Conservation (phyloP, 2,797 vertebrate species). For the Phataginus tetradactyla region DNA sequence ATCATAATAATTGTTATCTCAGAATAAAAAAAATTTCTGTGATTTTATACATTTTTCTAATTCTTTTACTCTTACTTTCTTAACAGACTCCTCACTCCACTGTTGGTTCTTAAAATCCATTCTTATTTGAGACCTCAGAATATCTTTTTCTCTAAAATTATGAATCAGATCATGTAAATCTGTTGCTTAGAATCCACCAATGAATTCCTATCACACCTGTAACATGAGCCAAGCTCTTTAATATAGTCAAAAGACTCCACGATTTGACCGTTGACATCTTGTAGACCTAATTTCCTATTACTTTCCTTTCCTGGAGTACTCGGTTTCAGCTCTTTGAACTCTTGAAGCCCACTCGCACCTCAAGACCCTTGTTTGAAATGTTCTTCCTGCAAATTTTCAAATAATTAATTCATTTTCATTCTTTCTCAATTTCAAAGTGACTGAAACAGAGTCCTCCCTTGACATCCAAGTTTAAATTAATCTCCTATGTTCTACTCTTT, state of each 20-base stretch:
- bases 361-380: not conserved
- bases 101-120: not conserved
- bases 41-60: not conserved
- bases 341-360: not conserved
- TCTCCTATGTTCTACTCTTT: not conserved
- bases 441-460: not conserved
- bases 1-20: not conserved
- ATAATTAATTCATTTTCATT: not conserved
- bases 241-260: not conserved
- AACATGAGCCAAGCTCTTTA: not conserved
- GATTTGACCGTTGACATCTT: not conserved
- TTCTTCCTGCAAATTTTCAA: not conserved
- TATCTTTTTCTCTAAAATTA: not conserved
- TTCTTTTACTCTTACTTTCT: not conserved
- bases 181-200: not conserved
- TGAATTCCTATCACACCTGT: not conserved
- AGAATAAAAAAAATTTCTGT: not conserved
- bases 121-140: not conserved
- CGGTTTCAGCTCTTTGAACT: not conserved
- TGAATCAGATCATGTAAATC: not conserved
- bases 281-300: not conserved
- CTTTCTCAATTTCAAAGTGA: constrained; percentile 1
- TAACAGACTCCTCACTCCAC: not conserved
- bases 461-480: not conserved
- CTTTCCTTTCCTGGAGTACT: not conserved